phyloP scores from a whole-genome alignment of 2,113 vertebrate species.

The Hoplias malabaricus region DNA sequence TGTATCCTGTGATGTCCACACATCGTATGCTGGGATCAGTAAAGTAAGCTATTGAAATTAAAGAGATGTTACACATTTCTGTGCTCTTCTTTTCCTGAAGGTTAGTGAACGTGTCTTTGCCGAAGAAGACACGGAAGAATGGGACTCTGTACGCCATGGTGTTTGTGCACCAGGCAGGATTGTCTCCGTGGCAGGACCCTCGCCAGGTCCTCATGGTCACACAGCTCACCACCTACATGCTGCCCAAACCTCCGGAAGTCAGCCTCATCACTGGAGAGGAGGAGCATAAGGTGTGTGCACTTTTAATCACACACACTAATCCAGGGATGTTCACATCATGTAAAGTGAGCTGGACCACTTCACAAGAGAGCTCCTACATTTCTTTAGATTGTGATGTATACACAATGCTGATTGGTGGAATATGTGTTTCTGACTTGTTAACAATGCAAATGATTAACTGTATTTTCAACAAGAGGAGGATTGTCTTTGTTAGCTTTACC shows the following conservation, averaged over 20 bases:
- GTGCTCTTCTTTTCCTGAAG: constrained; percentile 63
- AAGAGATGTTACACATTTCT: neutral
- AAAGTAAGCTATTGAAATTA: neutral
- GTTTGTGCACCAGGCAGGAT: constrained; percentile 89
- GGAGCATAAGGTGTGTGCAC: constrained; percentile 70
- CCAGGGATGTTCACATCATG: too few relatives aligned
- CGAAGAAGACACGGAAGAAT: constrained; percentile 94
- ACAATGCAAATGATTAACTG: too few relatives aligned
- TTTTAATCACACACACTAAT: neutral
- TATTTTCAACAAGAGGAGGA: too few relatives aligned
- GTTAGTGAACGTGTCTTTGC: constrained; percentile 90
- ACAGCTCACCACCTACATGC: constrained; percentile 94
- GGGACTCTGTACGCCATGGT: constrained; percentile 90
- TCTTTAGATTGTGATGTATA: too few relatives aligned
- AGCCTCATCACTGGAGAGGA: constrained; percentile 87
- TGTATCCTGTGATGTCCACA: too few relatives aligned
- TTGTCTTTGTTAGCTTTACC: too few relatives aligned
- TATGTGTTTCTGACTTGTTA: too few relatives aligned
- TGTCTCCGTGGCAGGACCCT: constrained; percentile 87
- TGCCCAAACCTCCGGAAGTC: constrained; percentile 90
- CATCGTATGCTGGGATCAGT: too few relatives aligned
- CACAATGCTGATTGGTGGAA: too few relatives aligned
- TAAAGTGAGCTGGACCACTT: too few relatives aligned
- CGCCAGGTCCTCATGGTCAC: constrained; percentile 88
- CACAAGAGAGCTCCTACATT: too few relatives aligned